Base-by-base conservation (phyloP, 2,888 invertebrate species). In the Caenorhabditis zanzibari region DNA sequence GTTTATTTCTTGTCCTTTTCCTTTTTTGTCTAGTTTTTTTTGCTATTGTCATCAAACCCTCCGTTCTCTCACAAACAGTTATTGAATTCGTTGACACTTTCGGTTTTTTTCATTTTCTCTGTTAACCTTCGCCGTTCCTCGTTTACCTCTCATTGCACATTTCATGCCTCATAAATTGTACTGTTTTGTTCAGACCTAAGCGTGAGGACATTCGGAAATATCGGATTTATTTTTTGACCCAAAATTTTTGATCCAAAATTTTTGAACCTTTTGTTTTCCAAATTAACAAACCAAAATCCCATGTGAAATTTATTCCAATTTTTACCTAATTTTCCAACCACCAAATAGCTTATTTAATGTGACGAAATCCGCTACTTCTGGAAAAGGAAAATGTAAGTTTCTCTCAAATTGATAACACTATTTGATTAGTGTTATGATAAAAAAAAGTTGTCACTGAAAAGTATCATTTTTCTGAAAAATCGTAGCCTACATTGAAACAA, bases 61-160 rank as follows among this genome's bases (percentile, higher is more conserved):
- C 68, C 59, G 73, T 73, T 52, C 73, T 24, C 28, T 16, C n/a
- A 47, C 58, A 72, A 58, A 59, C 59, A 72, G 49, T 73, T 73
- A 73, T 73, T 73, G 52, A 63, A 73, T 63, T 63, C 72, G 59
- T 59, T 59, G 41, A 59, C 72, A 47, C 61, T 72, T 38, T 72
- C 54, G 16, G 35, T 68, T 68, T 68, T 66, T 66, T 35, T 24
- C n/a, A 1, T 19, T 6, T 72, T 61, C 41, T 14, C 28, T 0
- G 10, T 12, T 58, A 72, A 72, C 71, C 71, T 56, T 71, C 61
- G 41, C 68, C 68, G 68, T 68, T 68, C 54, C 68, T 32, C 26
- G 9, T 49, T 49, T 49, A 38, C 63, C 24, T 35, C 1, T 9
- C 24, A 24, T 44, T 64, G 74, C 74, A 64, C 63, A 56, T 68